Evolutionary conservation across 64 coral and sea anemone species (phyloP), one percentile per base, ranked within the genome.

Genomic region (Pocillopora damicornis): DNA sequence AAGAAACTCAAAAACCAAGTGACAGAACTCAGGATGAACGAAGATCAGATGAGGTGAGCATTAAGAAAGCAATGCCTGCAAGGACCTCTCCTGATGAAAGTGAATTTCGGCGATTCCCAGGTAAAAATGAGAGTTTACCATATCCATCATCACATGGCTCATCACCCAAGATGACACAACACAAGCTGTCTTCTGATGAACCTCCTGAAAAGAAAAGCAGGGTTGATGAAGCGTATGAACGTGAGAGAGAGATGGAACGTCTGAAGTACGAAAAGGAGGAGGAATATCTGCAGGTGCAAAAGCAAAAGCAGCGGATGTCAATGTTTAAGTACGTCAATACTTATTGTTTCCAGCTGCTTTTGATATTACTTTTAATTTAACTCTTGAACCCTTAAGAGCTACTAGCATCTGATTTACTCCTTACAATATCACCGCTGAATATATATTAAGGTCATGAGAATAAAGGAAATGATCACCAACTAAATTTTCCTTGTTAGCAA

Each of bases 171-270:
- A 42, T 85, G 65, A 25, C n/a, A 71, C 67, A 71, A 4, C 37
- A 71, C 37, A 85, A 85, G 58, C 81, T 67, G 16, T 65, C 37
- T 9, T 7, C 65, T 12, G 89, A 91, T 7, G 89, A 91, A 20
- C 90, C 90, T 0, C 75, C 75, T 64, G 90, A 92, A 75, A 92
- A 92, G 51, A 92, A 80, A 45, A 78, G 9, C 13, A 73, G 75
- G 35, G 37, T 35, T 15, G 90, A 92, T 60, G 76, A 78, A 13
- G 35, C 82, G 17, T 79, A 87, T 38, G 83, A 92, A 20, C 58
- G 68, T 3, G 83, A 92, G 37, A 62, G 83, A 15, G 90, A 92
- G 45, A 63, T 87, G 74, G 82, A 91, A 16, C 75, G 73, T 35
- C 81, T 76, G 25, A 86, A 80, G 73, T 74, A 91, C 82, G 76